Evolutionary conservation across 2,888 invertebrate genomes (phyloP), one percentile per base, ranked within the genome.

Genomic region (Bombyx huttoni): DNA sequence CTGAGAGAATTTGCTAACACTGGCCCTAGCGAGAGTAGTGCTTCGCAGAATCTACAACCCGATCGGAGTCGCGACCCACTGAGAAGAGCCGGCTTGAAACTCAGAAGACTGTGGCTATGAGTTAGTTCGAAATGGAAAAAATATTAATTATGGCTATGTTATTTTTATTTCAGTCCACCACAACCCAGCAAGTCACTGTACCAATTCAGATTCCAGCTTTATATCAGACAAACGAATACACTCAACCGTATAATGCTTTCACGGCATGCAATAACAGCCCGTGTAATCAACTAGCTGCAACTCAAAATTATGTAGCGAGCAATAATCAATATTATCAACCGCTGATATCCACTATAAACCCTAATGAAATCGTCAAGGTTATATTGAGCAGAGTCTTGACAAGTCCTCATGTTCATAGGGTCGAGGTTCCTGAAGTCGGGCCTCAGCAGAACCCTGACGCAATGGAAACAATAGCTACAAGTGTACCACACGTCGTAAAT

Each of bases 101-200:
- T 24, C 24, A 24, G 0, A 3, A 5, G 24, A 5, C 24, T 24
- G 24, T 24, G 24, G 2, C 1, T 24, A 24, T 24, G 24, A 5
- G 24, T 24, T 24, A 24, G 5, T 24, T 24, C 24, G 24, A 24
- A 24, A 24, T 24, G n/a, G n/a, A 24, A 24, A 24, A 24, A 1
- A 24, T 24, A 24, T 24, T 24, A 24, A 24, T 24, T 24, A 3
- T 24, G 5, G n/a, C 5, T 24, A 24, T 24, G 24, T 24, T 3
- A 52, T 54, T 48, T 56, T 54, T 24, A 46, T 78, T 77, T 1
- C 75, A 81, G 81, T 70, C 70, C 24, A 61, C 68, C 34, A 59
- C 71, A 51, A 73, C 75, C 58, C 73, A 63, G 46, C 51, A 64
- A n/a, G 55, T 59, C n/a, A 58, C 65, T 47, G 57, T 68, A 48